phyloP scores from a whole-genome alignment of 2,113 vertebrate species.

The Rhombomys opimus region DNA sequence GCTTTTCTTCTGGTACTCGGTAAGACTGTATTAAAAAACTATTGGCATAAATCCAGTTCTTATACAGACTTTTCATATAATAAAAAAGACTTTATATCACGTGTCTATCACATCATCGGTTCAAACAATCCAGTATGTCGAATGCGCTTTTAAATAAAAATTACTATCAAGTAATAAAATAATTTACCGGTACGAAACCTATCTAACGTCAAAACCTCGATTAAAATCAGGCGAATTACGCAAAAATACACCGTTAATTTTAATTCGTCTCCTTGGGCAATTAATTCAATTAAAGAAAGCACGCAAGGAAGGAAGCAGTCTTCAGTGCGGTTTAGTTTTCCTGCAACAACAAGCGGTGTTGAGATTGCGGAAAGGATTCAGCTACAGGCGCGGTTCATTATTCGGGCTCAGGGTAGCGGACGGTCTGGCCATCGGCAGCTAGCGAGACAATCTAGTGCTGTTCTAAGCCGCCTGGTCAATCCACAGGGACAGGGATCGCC shows the following conservation, averaged over 20 bases:
- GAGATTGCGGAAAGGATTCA: slow-evolving; percentile 35
- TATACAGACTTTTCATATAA: slow-evolving; percentile 11
- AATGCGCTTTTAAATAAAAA: background rate
- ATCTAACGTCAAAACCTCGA: background rate
- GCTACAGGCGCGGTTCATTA: slow-evolving; percentile 47
- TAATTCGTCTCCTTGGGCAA: slow-evolving; percentile 16
- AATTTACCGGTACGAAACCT: background rate
- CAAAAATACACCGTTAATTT: slow-evolving; percentile 2
- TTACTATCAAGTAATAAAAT: background rate
- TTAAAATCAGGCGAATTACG: background rate
- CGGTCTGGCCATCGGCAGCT: slow-evolving; percentile 56
- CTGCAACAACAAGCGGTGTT: slow-evolving; percentile 3
- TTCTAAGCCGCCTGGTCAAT: slow-evolving; percentile 32
- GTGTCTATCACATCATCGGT: background rate
- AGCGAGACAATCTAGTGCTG: background rate
- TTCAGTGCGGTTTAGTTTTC: slow-evolving; percentile 52
- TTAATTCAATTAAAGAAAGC: slow-evolving; percentile 32
- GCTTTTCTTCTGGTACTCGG: slow-evolving; percentile 28
- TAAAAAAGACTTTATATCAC: slow-evolving; percentile 36
- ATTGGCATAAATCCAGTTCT: slow-evolving; percentile 7
- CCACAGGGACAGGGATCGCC: background rate
- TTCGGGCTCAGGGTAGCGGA: slow-evolving; percentile 58
- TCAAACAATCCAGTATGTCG: slow-evolving; percentile 21
- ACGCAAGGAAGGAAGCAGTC: background rate
- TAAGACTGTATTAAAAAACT: background rate